These are phyloP conservation scores for Natrix natrix DNA, from an alignment of 2,797 vertebrate genomes.

Conservation along the genomic window DNA sequence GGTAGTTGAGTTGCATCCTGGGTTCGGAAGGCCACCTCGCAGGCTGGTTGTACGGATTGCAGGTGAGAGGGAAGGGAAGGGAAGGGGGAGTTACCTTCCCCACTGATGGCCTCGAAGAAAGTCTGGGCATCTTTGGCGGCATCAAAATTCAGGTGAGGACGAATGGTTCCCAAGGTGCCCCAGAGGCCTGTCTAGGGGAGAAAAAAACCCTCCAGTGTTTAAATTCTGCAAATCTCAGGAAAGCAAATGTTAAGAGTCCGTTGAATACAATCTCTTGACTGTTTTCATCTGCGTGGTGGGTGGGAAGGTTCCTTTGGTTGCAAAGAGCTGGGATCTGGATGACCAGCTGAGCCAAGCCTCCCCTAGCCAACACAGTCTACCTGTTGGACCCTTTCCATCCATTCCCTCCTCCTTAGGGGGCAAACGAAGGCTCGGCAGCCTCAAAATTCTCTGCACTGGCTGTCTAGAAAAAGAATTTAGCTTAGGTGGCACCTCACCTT, in stretches of 20 bases:
- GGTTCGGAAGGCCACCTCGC: not conserved
- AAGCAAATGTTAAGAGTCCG: not conserved
- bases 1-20: not conserved
- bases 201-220: not conserved
- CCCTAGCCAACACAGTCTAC: not conserved
- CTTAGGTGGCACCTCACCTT: slow-evolving; percentile 46
- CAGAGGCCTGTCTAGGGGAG: slow-evolving; percentile 58
- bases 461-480: not conserved
- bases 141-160: slow-evolving; percentile 67
- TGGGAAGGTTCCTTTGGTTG: not conserved
- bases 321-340: too few species aligned
- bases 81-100: slow-evolving; percentile 42
- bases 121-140: slow-evolving; percentile 61
- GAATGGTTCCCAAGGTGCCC: slow-evolving; percentile 74
- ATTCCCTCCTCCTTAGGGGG: not conserved
- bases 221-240: not conserved
- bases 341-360: not conserved
- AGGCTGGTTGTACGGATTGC: not conserved
- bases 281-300: not conserved
- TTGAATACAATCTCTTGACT: not conserved
- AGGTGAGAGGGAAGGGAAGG: not conserved
- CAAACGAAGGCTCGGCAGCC: not conserved
- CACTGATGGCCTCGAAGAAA: slow-evolving; percentile 47
- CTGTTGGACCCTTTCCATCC: not conserved
- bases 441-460: not conserved